These are phyloP conservation scores for Ranitomeya variabilis DNA, from an alignment of 2,113 vertebrate species.

Conservation along the genomic window DNA sequence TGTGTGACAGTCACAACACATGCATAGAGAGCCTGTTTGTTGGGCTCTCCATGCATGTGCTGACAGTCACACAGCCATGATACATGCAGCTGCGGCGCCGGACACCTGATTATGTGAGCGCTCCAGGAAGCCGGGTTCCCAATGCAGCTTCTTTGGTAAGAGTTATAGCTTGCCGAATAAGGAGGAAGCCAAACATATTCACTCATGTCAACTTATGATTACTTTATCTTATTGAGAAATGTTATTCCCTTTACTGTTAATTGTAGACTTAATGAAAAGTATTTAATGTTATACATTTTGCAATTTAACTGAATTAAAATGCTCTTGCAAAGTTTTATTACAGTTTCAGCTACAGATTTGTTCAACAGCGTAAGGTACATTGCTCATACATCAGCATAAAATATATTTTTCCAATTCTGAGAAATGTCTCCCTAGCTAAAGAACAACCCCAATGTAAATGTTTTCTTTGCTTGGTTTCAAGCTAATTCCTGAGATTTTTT, in stretches of 20 bases:
- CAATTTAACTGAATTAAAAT: neutral
- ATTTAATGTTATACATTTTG: neutral
- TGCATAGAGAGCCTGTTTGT: too few relatives aligned
- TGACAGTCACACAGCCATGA: too few relatives aligned
- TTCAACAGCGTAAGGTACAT: neutral
- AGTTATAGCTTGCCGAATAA: too few relatives aligned
- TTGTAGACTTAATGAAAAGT: neutral
- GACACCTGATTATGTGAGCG: too few relatives aligned
- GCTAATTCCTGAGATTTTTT: slow-evolving; percentile 29
- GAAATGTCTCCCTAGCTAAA: slow-evolving; percentile 21
- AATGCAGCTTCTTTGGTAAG: too few relatives aligned
- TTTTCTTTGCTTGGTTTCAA: slow-evolving; percentile 34
- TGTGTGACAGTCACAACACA: too few relatives aligned
- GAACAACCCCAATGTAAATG: slow-evolving; percentile 36
- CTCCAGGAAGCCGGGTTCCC: too few relatives aligned
- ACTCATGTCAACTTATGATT: neutral
- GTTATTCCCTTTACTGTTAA: neutral
- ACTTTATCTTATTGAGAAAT: neutral
- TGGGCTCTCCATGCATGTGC: too few relatives aligned
- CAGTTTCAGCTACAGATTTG: neutral
- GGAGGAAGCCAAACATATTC: too few relatives aligned
- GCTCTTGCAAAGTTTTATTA: neutral
- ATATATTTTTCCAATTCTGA: slow-evolving; percentile 17
- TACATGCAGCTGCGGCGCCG: too few relatives aligned
- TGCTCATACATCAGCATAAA: slow-evolving; percentile 5